Conservation (phyloP, 2,888 invertebrate species). For the Aspidiotus rigidus region DNA sequence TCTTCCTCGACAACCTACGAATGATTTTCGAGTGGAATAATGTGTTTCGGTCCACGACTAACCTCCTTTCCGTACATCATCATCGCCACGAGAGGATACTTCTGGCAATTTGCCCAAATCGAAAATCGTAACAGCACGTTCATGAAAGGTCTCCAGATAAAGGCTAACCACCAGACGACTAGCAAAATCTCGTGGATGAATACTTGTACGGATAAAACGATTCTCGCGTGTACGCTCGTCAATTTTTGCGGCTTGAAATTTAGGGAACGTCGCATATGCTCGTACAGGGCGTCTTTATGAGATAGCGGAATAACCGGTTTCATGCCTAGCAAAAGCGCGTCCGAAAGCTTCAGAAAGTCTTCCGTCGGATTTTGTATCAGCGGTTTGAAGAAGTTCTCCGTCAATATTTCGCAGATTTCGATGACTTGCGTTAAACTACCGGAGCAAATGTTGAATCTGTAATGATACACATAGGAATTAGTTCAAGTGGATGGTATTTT, state of each 20-base stretch:
- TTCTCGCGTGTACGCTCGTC: constrained; percentile 42
- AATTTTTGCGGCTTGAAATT: constrained; percentile 47
- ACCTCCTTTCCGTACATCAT: constrained; percentile 46
- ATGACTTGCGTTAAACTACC: constrained; percentile 37
- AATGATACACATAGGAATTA: neutral
- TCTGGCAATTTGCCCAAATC: constrained; percentile 52
- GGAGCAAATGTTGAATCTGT: constrained; percentile 41
- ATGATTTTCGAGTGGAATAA: too few relatives aligned
- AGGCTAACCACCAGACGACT: constrained; percentile 42
- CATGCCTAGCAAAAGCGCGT: constrained; percentile 56
- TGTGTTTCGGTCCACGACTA: neutral
- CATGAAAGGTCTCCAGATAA: constrained; percentile 51
- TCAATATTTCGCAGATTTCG: constrained; percentile 53
- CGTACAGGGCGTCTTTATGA: constrained; percentile 51
- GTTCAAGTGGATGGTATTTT: too few relatives aligned
- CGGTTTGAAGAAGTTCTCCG: constrained; percentile 55
- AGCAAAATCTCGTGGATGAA: constrained; percentile 43
- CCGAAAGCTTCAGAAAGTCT: constrained; percentile 57
- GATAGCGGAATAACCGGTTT: constrained; percentile 58
- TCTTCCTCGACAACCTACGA: too few relatives aligned
- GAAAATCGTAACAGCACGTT: constrained; percentile 53
- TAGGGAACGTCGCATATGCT: constrained; percentile 50
- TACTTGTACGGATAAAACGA: constrained; percentile 42
- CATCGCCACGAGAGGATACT: constrained; percentile 55
- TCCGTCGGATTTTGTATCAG: constrained; percentile 51